Percentiles rank a stretch among this genome's conserved stretches.
Evolutionary conservation across 2,113 vertebrate genomes (phyloP).

Genomic region (Hypocryptadius cinnamomeus): DNA sequence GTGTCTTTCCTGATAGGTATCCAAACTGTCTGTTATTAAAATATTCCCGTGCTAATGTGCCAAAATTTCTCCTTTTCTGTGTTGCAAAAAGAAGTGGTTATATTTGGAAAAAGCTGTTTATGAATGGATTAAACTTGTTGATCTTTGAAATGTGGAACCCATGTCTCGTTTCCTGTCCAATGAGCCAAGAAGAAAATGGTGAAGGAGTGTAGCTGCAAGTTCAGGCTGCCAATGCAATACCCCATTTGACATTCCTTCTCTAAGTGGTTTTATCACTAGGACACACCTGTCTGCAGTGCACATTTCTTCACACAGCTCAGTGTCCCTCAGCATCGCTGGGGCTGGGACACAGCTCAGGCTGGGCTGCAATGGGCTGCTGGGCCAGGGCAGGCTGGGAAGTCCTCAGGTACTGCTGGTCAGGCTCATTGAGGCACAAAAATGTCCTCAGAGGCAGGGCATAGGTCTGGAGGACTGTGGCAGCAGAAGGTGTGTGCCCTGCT

Average conservation of each 20-base stretch:
- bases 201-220: neutral
- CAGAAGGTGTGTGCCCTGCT: accelerated
- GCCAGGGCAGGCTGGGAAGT: neutral
- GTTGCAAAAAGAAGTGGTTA: neutral
- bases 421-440: accelerated
- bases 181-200: neutral
- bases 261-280: neutral
- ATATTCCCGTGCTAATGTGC: neutral
- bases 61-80: neutral
- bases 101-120: neutral
- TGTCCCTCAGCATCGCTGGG: neutral
- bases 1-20: neutral
- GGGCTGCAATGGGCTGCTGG: neutral
- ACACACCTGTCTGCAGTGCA: neutral
- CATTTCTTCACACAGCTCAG: neutral
- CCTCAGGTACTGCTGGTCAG: neutral
- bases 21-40: neutral
- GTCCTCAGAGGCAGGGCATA: accelerated
- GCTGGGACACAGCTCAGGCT: neutral
- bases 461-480: accelerated
- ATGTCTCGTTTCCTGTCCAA: neutral
- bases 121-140: neutral
- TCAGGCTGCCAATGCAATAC: neutral
- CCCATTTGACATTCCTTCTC: neutral
- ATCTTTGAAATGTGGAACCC: neutral